Percentiles rank a stretch among this genome's conserved stretches.
phyloP scores from a whole-genome alignment of 2,797 vertebrate species.

The Astyanax mexicanus region DNA sequence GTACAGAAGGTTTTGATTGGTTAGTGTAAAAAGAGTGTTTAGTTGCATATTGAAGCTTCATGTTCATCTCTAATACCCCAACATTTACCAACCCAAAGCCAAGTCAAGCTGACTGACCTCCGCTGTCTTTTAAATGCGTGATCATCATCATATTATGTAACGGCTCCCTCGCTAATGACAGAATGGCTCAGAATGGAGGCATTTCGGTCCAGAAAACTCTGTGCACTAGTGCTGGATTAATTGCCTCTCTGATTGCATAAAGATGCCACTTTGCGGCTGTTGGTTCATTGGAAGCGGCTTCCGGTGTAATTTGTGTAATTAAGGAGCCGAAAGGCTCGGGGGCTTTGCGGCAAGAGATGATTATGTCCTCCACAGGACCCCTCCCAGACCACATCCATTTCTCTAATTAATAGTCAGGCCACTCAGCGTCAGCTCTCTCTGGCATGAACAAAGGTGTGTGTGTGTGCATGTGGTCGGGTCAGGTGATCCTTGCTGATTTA shows the following conservation, averaged over 20 bases:
- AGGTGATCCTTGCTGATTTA: constrained; percentile 16
- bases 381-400: constrained; percentile 40
- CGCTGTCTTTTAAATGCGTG: background rate
- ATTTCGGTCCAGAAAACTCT: background rate
- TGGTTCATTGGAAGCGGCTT: constrained; percentile 46
- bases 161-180: background rate
- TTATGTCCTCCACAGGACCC: constrained; percentile 48
- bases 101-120: background rate
- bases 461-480: background rate
- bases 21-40: too few relatives aligned
- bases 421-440: constrained; percentile 21
- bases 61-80: background rate
- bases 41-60: too few relatives aligned
- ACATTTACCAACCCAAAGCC: background rate
- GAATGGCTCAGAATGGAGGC: constrained; percentile 5
- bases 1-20: too few relatives aligned
- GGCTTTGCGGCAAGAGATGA: constrained; percentile 52
- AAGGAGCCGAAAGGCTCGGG: constrained; percentile 51
- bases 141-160: background rate
- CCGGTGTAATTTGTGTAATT: constrained; percentile 56
- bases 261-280: constrained; percentile 43
- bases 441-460: constrained; percentile 6
- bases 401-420: constrained; percentile 61
- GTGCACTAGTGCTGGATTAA: constrained; percentile 38
- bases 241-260: constrained; percentile 49